phyloP scores from a whole-genome alignment of 2,888 invertebrate genomes.

The Lacanobia wlatinum region DNA sequence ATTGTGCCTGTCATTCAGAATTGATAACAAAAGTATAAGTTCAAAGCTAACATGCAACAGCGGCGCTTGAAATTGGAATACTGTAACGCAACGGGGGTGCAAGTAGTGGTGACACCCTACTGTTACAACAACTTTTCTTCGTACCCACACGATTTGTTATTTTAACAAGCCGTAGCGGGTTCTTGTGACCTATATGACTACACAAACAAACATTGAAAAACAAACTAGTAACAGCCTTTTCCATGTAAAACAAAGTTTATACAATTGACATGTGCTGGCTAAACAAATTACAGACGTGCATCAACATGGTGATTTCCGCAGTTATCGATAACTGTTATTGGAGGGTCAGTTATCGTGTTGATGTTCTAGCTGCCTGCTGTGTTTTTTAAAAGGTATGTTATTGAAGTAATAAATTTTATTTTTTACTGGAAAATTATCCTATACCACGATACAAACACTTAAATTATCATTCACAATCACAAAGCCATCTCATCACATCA shows the following conservation, averaged over 20 bases:
- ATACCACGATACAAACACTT: background rate
- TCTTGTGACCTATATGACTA: conserved; percentile 7
- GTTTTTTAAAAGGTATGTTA: conserved; percentile 24
- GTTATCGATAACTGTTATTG: conserved; percentile 19
- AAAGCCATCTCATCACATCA: no score
- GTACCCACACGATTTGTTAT: background rate
- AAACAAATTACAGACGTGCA: conserved; percentile 23
- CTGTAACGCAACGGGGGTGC: background rate
- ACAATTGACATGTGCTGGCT: conserved; percentile 28
- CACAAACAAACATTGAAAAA: conserved; percentile 28
- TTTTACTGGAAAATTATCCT: background rate
- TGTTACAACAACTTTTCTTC: background rate
- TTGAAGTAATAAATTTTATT: no score
- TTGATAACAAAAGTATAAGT: background rate
- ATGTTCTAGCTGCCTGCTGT: conserved; percentile 10
- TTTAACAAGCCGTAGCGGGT: background rate
- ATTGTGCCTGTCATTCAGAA: background rate
- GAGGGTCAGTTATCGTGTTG: conserved; percentile 18
- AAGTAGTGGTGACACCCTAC: background rate
- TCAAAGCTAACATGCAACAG: no score
- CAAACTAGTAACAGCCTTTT: conserved; percentile 18
- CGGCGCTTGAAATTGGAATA: background rate
- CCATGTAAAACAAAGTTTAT: conserved; percentile 41
- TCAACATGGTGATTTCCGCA: conserved; percentile 30
- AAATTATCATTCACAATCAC: background rate